phyloP scores from a whole-genome alignment of 2,797 vertebrate species.

The Argya squamiceps region DNA sequence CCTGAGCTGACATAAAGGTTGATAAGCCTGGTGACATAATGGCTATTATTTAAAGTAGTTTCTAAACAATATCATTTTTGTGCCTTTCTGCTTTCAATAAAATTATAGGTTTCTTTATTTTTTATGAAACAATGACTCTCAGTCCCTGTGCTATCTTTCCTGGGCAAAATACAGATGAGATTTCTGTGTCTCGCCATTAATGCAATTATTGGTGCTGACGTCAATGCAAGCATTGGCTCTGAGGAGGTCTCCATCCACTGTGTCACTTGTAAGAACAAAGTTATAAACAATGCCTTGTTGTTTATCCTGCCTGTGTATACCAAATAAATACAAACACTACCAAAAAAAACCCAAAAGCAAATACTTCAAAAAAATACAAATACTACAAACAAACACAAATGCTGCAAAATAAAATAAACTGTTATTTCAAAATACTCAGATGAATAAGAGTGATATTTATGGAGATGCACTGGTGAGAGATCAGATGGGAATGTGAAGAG shows the following conservation, averaged over 20 bases:
- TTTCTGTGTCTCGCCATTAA: slow-evolving; percentile 22
- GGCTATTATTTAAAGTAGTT: slow-evolving; percentile 66
- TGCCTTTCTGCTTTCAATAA: slow-evolving; percentile 66
- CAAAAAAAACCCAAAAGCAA: neutral
- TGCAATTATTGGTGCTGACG: slow-evolving; percentile 60
- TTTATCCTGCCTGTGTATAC: neutral
- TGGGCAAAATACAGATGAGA: slow-evolving; percentile 8
- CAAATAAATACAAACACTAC: neutral
- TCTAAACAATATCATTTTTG: slow-evolving; percentile 73
- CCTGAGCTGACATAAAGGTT: slow-evolving; percentile 55
- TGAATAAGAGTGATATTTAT: slow-evolving; percentile 54
- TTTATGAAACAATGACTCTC: slow-evolving; percentile 63
- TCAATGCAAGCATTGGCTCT: neutral
- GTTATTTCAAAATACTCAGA: slow-evolving; percentile 52
- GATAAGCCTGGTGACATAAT: slow-evolving; percentile 57
- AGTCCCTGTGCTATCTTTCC: neutral
- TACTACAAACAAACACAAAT: neutral
- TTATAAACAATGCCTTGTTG: slow-evolving; percentile 5
- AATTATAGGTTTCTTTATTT: slow-evolving; percentile 74
- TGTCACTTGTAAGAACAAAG: neutral
- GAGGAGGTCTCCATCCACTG: neutral
- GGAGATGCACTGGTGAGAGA: slow-evolving; percentile 28
- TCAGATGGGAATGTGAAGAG: slow-evolving; percentile 39
- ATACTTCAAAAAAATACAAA: neutral
- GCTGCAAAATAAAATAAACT: neutral